Evolutionary conservation across 2,797 vertebrate genomes (phyloP).

Genomic region (Pseudopleuronectes americanus): DNA sequence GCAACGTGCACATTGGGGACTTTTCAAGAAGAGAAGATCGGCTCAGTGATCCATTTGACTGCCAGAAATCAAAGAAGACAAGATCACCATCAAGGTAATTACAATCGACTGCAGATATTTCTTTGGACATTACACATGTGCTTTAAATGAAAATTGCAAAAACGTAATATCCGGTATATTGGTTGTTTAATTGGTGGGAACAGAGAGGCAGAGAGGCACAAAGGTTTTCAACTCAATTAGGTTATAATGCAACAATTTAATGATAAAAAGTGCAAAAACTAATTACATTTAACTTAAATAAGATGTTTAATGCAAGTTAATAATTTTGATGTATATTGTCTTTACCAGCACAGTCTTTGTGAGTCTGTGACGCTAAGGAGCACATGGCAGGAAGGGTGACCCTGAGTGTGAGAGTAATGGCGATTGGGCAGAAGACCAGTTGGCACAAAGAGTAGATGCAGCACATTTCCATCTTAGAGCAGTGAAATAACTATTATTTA

Average conservation of each 20-base stretch:
- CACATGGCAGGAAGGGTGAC: constrained; percentile 79
- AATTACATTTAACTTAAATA: neutral
- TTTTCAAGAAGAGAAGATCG: constrained; percentile 45
- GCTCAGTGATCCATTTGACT: constrained; percentile 39
- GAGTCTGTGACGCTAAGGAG: constrained; percentile 40
- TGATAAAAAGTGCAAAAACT: neutral
- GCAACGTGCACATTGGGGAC: constrained; percentile 27
- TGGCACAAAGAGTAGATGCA: constrained; percentile 14
- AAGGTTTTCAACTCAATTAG: neutral
- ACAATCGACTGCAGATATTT: neutral
- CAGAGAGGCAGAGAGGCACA: neutral
- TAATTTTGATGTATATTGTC: neutral
- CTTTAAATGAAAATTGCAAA: neutral
- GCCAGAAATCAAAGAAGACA: constrained; percentile 42
- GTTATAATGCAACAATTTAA: neutral
- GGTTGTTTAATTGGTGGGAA: neutral
- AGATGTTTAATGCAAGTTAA: neutral
- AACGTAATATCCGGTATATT: neutral
- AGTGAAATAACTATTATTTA: neutral
- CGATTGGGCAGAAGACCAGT: constrained; percentile 11
- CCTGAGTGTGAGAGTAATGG: constrained; percentile 52
- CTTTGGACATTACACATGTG: neutral
- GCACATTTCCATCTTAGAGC: neutral
- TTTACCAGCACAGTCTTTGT: constrained; percentile 1
- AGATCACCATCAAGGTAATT: constrained; percentile 62